Conservation (phyloP, 2,888 invertebrate species). For the Chesias legatella region DNA sequence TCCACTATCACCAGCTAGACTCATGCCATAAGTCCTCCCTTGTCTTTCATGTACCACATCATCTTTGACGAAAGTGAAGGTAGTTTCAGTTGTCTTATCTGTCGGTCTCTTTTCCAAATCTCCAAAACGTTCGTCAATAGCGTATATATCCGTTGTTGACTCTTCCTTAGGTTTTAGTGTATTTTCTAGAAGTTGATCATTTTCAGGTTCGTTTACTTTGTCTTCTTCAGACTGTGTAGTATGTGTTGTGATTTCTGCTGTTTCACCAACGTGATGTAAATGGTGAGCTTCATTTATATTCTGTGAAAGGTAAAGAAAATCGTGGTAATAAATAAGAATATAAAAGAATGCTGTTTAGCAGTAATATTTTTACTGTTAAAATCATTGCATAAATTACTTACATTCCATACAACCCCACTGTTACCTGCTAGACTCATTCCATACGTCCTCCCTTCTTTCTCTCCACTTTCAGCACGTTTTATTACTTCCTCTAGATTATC, state of each 20-base stretch:
- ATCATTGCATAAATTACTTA: conserved; percentile 25
- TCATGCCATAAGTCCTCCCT: conserved; percentile 17
- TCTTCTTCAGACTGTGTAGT: not conserved
- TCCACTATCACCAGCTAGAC: conserved; percentile 11
- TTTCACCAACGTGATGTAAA: not conserved
- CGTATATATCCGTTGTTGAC: too few species aligned
- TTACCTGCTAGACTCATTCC: conserved; percentile 33
- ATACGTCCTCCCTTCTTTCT: conserved; percentile 8
- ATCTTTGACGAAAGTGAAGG: too few species aligned
- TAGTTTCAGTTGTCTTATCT: too few species aligned
- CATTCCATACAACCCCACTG: conserved; percentile 40
- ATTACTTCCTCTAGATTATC: not conserved
- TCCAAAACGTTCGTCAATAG: too few species aligned
- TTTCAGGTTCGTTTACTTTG: too few species aligned
- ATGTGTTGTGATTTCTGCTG: not conserved
- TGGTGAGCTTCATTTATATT: too few species aligned
- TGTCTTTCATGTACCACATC: not conserved
- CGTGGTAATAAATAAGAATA: too few species aligned
- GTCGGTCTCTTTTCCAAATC: too few species aligned
- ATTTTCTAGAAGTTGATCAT: too few species aligned
- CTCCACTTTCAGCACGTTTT: conserved; percentile 1
- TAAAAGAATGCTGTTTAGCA: not conserved
- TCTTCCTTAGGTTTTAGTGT: too few species aligned
- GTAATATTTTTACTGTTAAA: not conserved
- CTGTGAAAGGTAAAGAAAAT: too few species aligned